Evolutionary conservation across 2,797 vertebrate species (phyloP).

Genomic region (Momotus momota): DNA sequence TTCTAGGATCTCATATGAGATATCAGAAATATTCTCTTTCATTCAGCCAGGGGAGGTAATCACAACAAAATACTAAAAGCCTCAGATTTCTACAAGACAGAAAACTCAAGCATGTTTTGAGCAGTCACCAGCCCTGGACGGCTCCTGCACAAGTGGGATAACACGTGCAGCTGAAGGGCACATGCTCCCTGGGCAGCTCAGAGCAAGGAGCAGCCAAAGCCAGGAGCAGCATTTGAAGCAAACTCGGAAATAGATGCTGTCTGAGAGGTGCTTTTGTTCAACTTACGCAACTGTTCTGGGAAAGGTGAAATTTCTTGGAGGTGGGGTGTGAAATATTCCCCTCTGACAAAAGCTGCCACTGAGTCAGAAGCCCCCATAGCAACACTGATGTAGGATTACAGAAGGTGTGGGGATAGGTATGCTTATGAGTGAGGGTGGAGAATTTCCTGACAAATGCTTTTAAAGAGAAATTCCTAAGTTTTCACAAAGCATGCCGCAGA

Average conservation of each 20-base stretch:
- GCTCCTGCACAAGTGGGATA: neutral
- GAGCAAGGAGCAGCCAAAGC: neutral
- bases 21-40: neutral
- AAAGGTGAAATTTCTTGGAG: neutral
- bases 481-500: neutral
- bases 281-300: no score
- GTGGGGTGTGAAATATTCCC: neutral
- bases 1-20: neutral
- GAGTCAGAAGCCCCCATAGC: neutral
- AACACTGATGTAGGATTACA: neutral
- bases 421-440: neutral
- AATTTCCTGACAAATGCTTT: neutral
- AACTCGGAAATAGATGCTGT: neutral
- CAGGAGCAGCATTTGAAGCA: neutral
- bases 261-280: neutral
- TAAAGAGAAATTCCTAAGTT: neutral
- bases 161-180: neutral
- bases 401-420: neutral
- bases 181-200: neutral
- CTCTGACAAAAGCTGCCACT: neutral
- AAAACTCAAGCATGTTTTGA: neutral
- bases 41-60: neutral
- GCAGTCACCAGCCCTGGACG: neutral
- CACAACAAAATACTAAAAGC: neutral
- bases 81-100: neutral